Evolutionary conservation across 23 tunicate species (phyloP).

Genomic region (Oikopleura dioica): DNA sequence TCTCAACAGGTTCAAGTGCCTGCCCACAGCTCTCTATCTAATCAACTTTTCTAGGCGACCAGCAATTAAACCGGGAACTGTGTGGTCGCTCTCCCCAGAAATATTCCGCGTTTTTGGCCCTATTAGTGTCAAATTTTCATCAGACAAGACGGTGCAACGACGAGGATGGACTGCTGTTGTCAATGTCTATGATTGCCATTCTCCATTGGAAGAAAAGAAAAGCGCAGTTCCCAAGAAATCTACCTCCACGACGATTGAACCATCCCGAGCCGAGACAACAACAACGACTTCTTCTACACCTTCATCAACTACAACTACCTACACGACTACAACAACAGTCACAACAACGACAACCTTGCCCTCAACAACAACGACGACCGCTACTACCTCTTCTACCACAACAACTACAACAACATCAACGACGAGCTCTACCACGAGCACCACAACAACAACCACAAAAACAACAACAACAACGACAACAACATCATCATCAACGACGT

Average conservation of each 20-base stretch:
- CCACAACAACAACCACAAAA: not conserved
- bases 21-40: too few relatives aligned
- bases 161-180: not conserved
- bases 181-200: not conserved
- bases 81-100: constrained; percentile 12
- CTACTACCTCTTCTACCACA: not conserved
- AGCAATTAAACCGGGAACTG: not conserved
- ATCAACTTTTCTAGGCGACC: not conserved
- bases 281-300: too few relatives aligned
- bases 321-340: not conserved
- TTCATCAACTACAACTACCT: not conserved
- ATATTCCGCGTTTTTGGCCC: constrained; percentile 5
- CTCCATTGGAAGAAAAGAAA: not conserved
- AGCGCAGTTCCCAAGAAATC: not conserved
- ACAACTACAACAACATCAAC: constrained; percentile 12
- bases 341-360: not conserved
- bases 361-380: not conserved
- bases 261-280: not conserved
- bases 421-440: not conserved
- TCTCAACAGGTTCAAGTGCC: not conserved
- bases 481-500: not conserved
- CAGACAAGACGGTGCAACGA: constrained; percentile 9
- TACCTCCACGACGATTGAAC: too few relatives aligned
- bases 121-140: not conserved
- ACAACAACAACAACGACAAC: not conserved